Conservation (phyloP, 2,888 invertebrate species). For the Hydraecia micacea region DNA sequence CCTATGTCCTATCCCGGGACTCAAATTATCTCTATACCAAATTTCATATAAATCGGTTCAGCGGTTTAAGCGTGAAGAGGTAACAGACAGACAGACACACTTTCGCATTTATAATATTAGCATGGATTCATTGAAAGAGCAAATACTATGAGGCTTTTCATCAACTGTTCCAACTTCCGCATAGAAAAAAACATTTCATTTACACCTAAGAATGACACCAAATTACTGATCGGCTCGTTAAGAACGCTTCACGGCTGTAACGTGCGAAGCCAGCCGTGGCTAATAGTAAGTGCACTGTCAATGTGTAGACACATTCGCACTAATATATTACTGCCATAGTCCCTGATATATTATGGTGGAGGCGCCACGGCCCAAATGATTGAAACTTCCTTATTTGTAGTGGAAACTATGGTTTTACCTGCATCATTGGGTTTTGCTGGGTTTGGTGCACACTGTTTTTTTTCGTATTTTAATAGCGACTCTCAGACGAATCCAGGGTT, state of each 20-base stretch:
- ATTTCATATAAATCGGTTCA: no score
- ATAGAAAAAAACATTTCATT: constrained; percentile 36
- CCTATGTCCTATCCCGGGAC: no score
- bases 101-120: no score
- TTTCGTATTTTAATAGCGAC: not conserved
- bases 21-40: no score
- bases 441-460: not conserved
- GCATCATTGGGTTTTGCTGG: not conserved
- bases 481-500: not conserved
- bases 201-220: constrained; percentile 46
- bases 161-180: not conserved
- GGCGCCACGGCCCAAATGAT: constrained; percentile 39
- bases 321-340: constrained; percentile 50
- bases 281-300: constrained; percentile 64
- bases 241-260: constrained; percentile 61
- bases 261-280: constrained; percentile 59
- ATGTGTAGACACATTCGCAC: constrained; percentile 52
- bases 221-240: constrained; percentile 60
- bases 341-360: constrained; percentile 38
- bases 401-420: not conserved
- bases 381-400: constrained; percentile 21
- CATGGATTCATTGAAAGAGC: no score
- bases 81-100: no score
- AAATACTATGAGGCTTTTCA: not conserved
- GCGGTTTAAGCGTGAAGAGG: no score